Conservation (phyloP, 2,888 invertebrate species). For the Megaustenia siamemsis region DNA sequence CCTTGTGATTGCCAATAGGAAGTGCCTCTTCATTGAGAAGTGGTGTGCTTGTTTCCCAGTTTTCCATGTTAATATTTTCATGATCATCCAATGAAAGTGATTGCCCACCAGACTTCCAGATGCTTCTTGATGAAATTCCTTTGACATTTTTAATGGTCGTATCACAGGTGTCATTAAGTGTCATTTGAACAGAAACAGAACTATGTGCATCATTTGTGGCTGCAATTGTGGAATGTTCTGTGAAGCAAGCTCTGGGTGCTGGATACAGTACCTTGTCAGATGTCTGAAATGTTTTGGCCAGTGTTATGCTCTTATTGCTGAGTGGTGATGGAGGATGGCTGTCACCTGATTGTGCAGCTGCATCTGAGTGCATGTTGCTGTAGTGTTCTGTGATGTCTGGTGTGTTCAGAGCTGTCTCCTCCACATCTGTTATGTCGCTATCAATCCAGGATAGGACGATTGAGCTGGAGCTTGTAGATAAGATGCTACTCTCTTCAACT, state of each 20-base stretch:
- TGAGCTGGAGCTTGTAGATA: conserved; percentile 41
- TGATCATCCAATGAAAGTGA: no score
- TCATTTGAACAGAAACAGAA: background rate
- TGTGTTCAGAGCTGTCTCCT: background rate
- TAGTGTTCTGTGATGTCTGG: background rate
- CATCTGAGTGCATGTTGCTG: background rate
- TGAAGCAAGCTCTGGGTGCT: background rate
- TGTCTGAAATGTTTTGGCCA: background rate
- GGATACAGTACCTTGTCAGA: background rate
- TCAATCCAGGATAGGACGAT: conserved; percentile 45
- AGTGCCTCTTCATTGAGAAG: background rate
- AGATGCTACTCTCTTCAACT: background rate
- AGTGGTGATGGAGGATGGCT: background rate
- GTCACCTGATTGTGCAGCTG: background rate
- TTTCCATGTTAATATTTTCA: background rate
- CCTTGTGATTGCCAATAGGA: background rate
- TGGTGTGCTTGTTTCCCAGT: background rate
- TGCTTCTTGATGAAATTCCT: background rate
- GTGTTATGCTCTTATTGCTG: background rate
- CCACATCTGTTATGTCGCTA: conserved; percentile 4
- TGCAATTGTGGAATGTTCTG: background rate
- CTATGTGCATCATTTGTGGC: background rate
- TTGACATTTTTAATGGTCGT: background rate
- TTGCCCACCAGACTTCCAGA: background rate
- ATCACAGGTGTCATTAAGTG: background rate